Base-by-base conservation (phyloP, 2,888 invertebrate species). In the Trachelus stipa region DNA sequence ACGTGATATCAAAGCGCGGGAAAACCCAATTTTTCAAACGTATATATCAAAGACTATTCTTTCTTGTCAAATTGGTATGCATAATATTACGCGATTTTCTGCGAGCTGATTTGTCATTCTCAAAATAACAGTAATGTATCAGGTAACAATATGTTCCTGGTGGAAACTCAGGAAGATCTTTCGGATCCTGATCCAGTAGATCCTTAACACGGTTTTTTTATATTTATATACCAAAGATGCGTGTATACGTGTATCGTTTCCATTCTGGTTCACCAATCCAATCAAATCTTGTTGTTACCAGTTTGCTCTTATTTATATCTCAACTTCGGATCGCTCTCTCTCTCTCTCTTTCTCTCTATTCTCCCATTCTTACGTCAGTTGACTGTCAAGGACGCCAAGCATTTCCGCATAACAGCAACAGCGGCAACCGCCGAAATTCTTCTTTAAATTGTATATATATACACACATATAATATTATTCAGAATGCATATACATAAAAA, bases 321-420 rank as follows among this genome's bases (percentile, higher is more conserved):
- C 23, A 23, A 75, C 74, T 69, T 74, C 73, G n/a, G 69, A 69
- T 31, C 68, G n/a, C 73, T 79, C 69, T 33, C 40, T 73, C 75
- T 75, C 34, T 77, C 76, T 75, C 76, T 78, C 73, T 73, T 73
- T 79, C 73, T 37, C 76, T 76, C 71, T 77, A 79, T 78, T 73
- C 56, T 56, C 9, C 23, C 30, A 76, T 75, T 76, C 37, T 78
- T 78, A 78, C 76, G 73, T 76, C 76, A 78, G 35, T 78, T 73
- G 76, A 78, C 76, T 75, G 78, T 23, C 78, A 78, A 78, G 78
- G 78, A 75, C 78, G 78, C 37, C 78, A 73, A 78, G 68, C 75
- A 73, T 78, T 78, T 78, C 78, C 78, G 78, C 78, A 68, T 78
- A 76, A 76, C 78, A 78, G 78, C 78, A 12, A 73, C 68, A 33